Conservation (phyloP, 2,797 vertebrate genomes). For the Triplophysa bombifrons region DNA sequence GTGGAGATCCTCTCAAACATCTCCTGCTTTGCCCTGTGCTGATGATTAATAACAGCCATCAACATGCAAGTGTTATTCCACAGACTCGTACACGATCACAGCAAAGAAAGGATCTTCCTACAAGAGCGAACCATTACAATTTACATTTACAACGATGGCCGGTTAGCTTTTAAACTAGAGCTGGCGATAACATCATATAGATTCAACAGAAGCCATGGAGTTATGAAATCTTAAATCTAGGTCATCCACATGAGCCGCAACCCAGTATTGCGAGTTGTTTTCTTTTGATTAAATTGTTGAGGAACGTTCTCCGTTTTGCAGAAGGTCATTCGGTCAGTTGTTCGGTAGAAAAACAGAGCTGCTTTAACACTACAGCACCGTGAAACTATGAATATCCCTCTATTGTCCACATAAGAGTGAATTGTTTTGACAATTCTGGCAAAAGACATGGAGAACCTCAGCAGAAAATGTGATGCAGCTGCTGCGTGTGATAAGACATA, state of each 20-base stretch:
- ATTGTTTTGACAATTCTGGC: slow-evolving; percentile 55
- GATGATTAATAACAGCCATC: slow-evolving; percentile 73
- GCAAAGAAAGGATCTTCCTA: neutral
- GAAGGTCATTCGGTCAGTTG: slow-evolving; percentile 1
- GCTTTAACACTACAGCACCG: slow-evolving; percentile 24
- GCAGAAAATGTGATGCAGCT: slow-evolving; percentile 56
- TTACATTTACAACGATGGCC: neutral
- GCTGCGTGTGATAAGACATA: slow-evolving; percentile 52
- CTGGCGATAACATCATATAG: neutral
- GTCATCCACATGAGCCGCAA: slow-evolving; percentile 1
- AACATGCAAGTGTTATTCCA: slow-evolving; percentile 71
- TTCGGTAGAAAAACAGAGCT: slow-evolving; percentile 21
- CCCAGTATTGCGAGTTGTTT: neutral
- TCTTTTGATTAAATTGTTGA: slow-evolving; percentile 19
- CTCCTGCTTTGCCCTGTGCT: slow-evolving; percentile 57
- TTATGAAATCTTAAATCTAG: slow-evolving; percentile 30
- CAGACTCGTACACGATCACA: slow-evolving; percentile 45
- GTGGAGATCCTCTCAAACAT: slow-evolving; percentile 69
- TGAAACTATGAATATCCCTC: slow-evolving; percentile 40
- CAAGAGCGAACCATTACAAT: neutral
- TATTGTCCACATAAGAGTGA: slow-evolving; percentile 44
- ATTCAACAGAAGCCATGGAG: neutral
- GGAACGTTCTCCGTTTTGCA: neutral
- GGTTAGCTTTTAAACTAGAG: neutral
- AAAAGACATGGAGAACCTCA: slow-evolving; percentile 44